Percentiles rank a stretch among this genome's conserved stretches.
phyloP scores from a whole-genome alignment of 2,113 vertebrate species.

The Tetraodon nigroviridis region DNA sequence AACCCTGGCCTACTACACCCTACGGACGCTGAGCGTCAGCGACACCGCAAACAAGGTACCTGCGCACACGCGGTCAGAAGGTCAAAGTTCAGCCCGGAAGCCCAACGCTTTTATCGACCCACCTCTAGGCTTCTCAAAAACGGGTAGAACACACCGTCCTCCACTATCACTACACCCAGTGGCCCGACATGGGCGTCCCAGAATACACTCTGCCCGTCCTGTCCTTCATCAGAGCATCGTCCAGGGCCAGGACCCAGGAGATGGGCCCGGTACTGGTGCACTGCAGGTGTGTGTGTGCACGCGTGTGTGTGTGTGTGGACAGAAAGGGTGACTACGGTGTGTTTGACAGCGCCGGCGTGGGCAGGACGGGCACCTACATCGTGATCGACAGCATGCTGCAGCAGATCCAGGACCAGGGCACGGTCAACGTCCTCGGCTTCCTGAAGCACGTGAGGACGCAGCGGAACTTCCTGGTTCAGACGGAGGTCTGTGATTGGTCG shows the following conservation, averaged over 20 bases:
- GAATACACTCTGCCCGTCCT: slow-evolving; percentile 90
- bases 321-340: neutral
- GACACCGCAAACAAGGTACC: slow-evolving; percentile 85
- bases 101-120: neutral
- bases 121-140: slow-evolving; percentile 81
- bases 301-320: too few species aligned
- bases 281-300: slow-evolving; percentile 80
- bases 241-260: slow-evolving; percentile 77
- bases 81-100: neutral
- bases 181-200: slow-evolving; percentile 98
- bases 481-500: slow-evolving; percentile 78
- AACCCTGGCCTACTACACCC: slow-evolving; percentile 88
- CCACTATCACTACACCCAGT: slow-evolving; percentile 97
- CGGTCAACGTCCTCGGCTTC: slow-evolving; percentile 90
- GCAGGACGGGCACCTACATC: slow-evolving; percentile 93
- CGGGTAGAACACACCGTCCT: slow-evolving; percentile 82
- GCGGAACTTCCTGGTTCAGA: slow-evolving; percentile 97
- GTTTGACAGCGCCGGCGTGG: slow-evolving; percentile 86
- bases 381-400: slow-evolving; percentile 95
- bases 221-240: slow-evolving; percentile 88
- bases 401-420: slow-evolving; percentile 91
- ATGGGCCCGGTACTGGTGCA: slow-evolving; percentile 92
- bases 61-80: neutral
- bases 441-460: slow-evolving; percentile 95
- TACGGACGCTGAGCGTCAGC: slow-evolving; percentile 85